Evolutionary conservation across 2,888 invertebrate genomes (phyloP).

Genomic region (Cosmorhoe ocellata): DNA sequence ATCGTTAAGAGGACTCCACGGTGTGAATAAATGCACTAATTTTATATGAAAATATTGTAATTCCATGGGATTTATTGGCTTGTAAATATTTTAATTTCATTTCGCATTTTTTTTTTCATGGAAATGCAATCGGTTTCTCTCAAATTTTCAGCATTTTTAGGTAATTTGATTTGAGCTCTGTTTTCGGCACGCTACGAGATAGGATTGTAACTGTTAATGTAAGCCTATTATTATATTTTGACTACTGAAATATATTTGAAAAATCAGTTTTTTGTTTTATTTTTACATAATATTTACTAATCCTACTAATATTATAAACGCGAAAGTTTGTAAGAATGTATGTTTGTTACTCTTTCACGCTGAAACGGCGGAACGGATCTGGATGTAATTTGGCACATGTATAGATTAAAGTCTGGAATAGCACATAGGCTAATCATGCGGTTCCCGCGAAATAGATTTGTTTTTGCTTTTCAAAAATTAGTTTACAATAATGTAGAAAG

Average conservation of each 20-base stretch:
- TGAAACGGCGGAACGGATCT: no score
- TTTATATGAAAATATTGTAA: slow-evolving; percentile 59
- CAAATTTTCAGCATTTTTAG: no score
- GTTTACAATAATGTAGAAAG: no score
- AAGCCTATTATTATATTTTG: slow-evolving; percentile 83
- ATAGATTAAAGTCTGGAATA: no score
- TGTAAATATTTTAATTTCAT: slow-evolving; percentile 54
- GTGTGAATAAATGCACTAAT: slow-evolving; percentile 74
- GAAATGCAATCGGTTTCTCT: no score
- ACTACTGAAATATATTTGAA: slow-evolving; percentile 83
- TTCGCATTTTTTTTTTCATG: slow-evolving; percentile 38
- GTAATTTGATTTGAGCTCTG: slow-evolving; percentile 20
- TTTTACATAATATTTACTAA: not conserved
- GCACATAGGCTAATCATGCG: no score
- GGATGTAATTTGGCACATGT: no score
- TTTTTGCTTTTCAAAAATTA: no score
- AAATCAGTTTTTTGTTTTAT: slow-evolving; percentile 49
- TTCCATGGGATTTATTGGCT: slow-evolving; percentile 51
- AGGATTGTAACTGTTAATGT: slow-evolving; percentile 81
- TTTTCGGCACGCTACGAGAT: slow-evolving; percentile 62
- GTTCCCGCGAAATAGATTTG: no score
- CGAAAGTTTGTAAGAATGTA: no score
- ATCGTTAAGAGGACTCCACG: slow-evolving; percentile 55
- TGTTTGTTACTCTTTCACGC: no score
- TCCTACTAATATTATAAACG: no score